Conservation (phyloP, 2,797 vertebrate species). For the Sylvia borin region DNA sequence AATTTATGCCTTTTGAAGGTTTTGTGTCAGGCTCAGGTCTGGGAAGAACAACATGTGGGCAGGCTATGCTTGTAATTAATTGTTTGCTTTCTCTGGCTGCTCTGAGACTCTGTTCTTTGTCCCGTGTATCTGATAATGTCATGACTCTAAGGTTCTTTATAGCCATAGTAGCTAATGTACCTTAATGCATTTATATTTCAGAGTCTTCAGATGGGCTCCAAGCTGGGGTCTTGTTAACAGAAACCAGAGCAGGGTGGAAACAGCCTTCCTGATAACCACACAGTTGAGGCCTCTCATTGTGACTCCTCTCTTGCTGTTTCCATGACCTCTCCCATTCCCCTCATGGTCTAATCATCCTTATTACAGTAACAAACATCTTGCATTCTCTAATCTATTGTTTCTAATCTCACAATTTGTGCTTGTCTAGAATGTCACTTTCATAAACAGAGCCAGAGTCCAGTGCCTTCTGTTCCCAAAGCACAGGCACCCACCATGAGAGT, state of each 20-base stretch:
- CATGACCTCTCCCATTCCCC: background rate
- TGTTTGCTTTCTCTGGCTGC: constrained; percentile 46
- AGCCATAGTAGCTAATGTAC: constrained; percentile 37
- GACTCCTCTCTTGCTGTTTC: background rate
- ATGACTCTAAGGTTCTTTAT: constrained; percentile 7
- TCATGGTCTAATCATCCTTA: background rate
- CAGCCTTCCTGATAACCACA: constrained; percentile 34
- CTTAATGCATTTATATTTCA: constrained; percentile 50
- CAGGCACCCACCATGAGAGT: background rate
- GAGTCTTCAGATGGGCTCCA: constrained; percentile 5
- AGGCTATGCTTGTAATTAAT: constrained; percentile 47
- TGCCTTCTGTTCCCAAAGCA: background rate
- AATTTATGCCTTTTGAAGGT: background rate
- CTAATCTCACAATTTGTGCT: background rate
- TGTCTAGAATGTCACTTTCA: background rate
- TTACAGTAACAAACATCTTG: background rate
- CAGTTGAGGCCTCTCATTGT: background rate
- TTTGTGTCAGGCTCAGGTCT: background rate
- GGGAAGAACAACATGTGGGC: background rate
- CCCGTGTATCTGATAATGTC: constrained; percentile 20
- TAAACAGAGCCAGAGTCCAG: background rate
- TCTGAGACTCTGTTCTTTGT: constrained; percentile 58
- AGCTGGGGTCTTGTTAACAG: constrained; percentile 36
- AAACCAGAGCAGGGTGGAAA: constrained; percentile 46
- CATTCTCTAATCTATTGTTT: background rate